Evolutionary conservation across 2,888 invertebrate species (phyloP), one percentile per base, ranked within the genome.

Genomic region (Lithophane ornitopus): DNA sequence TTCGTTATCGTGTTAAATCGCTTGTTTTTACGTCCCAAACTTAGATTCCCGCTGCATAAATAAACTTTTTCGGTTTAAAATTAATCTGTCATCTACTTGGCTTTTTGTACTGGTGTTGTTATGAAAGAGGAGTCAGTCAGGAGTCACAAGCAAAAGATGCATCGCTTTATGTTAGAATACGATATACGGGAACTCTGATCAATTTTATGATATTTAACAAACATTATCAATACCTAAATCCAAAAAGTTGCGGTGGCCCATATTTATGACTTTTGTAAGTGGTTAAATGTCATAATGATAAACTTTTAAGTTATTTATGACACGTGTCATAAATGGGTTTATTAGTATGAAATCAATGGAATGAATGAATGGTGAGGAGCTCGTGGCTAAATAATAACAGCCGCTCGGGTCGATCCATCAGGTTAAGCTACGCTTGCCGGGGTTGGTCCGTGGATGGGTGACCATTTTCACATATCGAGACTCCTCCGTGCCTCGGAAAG

Each of bases 1-100:
- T 52, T 74, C 49, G 49, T 19, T 71, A 69, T 59, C 68, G 41
- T 62, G 46, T 74, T 22, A 76, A 74, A 71, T 69, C 54, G 39
- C 69, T 67, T 70, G 82, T 76, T 85, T 78, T 84, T 80, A 82
- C 79, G 56, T 69, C 71, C 69, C 34, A 78, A 82, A 85, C 73
- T 79, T 81, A 77, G 65, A 83, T 74, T 75, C 62, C 58, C 63
- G 74, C 41, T 70, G 71, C 76, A 82, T 76, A 81, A 80, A 72
- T 75, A 71, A 75, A 76, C 71, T 74, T 82, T 67, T 72, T 77
- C 11, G 56, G 66, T 59, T 78, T 61, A 26, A 70, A 82, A 77
- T 85, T 72, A 73, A 74, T 81, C 80, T 73, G 85, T 70, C 70
- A 68, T 81, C 71, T 73, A 28, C 59, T 62, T 58, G 34, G 28